These are phyloP conservation scores for Lasioglossum oenotherae DNA, from an alignment of 2,888 invertebrate species.

Conservation along the genomic window DNA sequence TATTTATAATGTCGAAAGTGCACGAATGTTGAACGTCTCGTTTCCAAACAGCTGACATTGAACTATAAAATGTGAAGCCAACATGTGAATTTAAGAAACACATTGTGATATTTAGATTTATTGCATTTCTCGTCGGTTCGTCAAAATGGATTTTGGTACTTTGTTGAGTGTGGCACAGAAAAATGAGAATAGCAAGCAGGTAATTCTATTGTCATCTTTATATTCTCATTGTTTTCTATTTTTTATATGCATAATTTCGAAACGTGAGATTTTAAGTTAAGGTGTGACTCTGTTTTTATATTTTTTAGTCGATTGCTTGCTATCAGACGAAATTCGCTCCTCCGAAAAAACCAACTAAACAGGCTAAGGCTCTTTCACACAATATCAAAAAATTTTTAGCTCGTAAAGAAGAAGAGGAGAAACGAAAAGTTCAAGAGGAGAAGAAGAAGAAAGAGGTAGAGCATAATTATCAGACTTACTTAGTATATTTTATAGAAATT, in stretches of 20 bases:
- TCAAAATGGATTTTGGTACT: slow-evolving; percentile 87
- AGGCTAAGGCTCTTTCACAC: slow-evolving; percentile 88
- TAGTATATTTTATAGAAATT: not conserved
- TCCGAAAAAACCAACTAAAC: slow-evolving; percentile 91
- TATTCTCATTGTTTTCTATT: not conserved
- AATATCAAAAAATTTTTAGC: slow-evolving; percentile 94
- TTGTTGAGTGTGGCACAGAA: slow-evolving; percentile 87
- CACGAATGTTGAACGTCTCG: not conserved
- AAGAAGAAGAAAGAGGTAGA: slow-evolving; percentile 88
- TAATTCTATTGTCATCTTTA: slow-evolving; percentile 40
- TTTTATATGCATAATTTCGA: not conserved
- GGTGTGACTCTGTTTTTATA: not conserved
- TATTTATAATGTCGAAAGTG: not conserved
- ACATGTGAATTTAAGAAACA: slow-evolving; percentile 8
- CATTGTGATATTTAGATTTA: slow-evolving; percentile 29
- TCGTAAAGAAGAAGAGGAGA: slow-evolving; percentile 92
- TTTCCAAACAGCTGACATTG: not conserved
- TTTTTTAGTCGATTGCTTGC: slow-evolving; percentile 85
- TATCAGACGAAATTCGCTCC: slow-evolving; percentile 93
- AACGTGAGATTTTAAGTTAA: slow-evolving; percentile 12
- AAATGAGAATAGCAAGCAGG: slow-evolving; percentile 85
- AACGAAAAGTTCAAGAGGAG: slow-evolving; percentile 87
- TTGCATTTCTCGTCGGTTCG: slow-evolving; percentile 9
- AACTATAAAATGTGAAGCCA: slow-evolving; percentile 16
- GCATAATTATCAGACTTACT: not conserved